Conservation (phyloP, 2,797 vertebrate genomes). For the Xenops minutus region DNA sequence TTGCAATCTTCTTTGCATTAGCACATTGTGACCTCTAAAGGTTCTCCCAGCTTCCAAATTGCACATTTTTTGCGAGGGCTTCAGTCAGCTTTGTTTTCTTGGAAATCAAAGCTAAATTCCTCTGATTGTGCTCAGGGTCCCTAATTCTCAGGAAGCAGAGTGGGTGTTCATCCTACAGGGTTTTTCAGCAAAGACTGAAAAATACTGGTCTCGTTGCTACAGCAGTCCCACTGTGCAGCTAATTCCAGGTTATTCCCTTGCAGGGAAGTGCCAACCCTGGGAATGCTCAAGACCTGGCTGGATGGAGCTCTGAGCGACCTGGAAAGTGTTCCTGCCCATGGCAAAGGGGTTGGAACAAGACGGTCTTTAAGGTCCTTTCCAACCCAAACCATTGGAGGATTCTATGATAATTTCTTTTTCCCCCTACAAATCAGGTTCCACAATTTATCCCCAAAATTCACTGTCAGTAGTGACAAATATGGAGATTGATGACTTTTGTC, state of each 20-base stretch:
- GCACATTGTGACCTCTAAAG: background rate
- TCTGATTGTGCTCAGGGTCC: background rate
- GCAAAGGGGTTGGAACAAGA: background rate
- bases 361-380: background rate
- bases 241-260: background rate
- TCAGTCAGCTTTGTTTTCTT: background rate
- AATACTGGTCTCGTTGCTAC: background rate
- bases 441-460: background rate
- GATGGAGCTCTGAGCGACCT: background rate
- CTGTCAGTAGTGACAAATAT: background rate
- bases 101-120: background rate
- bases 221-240: background rate
- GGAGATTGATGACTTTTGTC: background rate
- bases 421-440: fast-evolving
- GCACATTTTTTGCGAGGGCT: fast-evolving
- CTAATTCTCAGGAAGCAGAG: background rate
- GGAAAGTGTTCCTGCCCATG: background rate
- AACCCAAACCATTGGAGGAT: background rate
- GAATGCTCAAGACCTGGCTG: background rate
- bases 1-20: background rate
- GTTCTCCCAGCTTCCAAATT: background rate
- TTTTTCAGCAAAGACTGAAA: background rate
- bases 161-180: background rate
- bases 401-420: background rate
- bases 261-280: background rate